Base-by-base conservation (phyloP, 2,113 vertebrate genomes). In the Penelope pileata region DNA sequence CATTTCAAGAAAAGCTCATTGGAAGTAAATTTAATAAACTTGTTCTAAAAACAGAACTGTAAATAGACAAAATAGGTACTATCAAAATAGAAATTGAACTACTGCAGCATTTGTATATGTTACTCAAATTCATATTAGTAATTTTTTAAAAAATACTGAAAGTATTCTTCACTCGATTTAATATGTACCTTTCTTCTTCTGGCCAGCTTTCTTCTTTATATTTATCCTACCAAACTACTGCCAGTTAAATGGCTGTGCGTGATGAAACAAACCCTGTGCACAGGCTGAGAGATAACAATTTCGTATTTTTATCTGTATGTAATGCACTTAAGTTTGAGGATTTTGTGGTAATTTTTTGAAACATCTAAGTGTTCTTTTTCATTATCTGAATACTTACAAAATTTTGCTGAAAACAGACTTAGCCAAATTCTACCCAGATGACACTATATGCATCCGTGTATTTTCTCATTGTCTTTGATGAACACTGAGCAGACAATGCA, bases 391-490 rank as follows among this genome's bases (percentile, higher is more conserved):
- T 83, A 76, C 18, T 82, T 53, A 19, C 42, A 59, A 54, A 73
- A 76, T 47, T 78, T 86, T 86, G 93, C 67, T 79, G 93, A 64
- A 87, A 87, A 36, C 40, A 68, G 67, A 92, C 62, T 40, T 88
- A 27, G 85, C 32, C 43, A 30, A 91, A 14, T 26, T 21, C 62
- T 76, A 83, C 72, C 80, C 70, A 94, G 86, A 84, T 94, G 78
- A 83, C 92, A 94, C 86, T 73, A 83, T 73, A 83, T 3, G 32
- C 80, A 72, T 50, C 63, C 67, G 0, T 79, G 62, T 91, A 72
- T 93, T 91, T 89, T 86, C 87, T 94, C 76, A 60, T 79, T 95
- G 34, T 82, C 59, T 83, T 94, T 96, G 94, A 96, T 97, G 87
- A 97, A 90, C 94, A 90, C 75, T 19, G 4, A 88, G 77, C 93